phyloP scores from a whole-genome alignment of 1,140 invertebrate genomes.

The Grapholita molesta region DNA sequence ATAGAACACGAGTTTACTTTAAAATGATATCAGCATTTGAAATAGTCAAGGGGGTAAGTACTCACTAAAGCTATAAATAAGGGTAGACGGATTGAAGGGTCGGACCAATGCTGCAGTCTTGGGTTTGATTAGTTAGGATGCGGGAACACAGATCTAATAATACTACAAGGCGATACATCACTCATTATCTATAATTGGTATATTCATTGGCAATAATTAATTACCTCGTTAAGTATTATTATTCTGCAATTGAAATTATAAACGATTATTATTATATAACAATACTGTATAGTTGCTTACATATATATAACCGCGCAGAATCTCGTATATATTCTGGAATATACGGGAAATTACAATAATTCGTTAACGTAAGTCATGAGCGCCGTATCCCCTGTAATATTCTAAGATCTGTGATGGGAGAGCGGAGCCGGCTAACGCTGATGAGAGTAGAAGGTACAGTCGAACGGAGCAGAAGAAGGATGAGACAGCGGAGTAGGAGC shows the following conservation, averaged over 20 bases:
- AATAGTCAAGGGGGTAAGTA: slow-evolving; percentile 48
- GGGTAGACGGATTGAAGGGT: slow-evolving; percentile 52
- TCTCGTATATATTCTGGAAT: no score
- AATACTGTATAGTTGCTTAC: no score
- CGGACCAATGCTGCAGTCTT: slow-evolving; percentile 27
- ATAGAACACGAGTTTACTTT: slow-evolving; percentile 41
- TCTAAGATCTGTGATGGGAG: not conserved
- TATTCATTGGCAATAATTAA: not conserved
- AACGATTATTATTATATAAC: not conserved
- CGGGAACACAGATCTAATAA: not conserved
- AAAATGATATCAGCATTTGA: slow-evolving; percentile 47
- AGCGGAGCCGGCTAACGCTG: not conserved
- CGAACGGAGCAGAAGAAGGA: slow-evolving; percentile 32
- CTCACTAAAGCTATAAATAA: slow-evolving; percentile 72
- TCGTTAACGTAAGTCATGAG: not conserved
- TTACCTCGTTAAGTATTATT: not conserved
- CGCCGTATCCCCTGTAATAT: not conserved
- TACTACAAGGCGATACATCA: not conserved
- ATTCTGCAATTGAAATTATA: not conserved
- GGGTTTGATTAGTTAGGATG: not conserved
- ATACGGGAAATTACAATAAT: not conserved
- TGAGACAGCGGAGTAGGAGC: slow-evolving; percentile 64
- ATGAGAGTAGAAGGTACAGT: not conserved
- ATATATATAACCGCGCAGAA: no score
- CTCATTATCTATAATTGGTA: not conserved